Evolutionary conservation across 2,113 vertebrate species (phyloP).

Genomic region (Kryptolebias marmoratus): DNA sequence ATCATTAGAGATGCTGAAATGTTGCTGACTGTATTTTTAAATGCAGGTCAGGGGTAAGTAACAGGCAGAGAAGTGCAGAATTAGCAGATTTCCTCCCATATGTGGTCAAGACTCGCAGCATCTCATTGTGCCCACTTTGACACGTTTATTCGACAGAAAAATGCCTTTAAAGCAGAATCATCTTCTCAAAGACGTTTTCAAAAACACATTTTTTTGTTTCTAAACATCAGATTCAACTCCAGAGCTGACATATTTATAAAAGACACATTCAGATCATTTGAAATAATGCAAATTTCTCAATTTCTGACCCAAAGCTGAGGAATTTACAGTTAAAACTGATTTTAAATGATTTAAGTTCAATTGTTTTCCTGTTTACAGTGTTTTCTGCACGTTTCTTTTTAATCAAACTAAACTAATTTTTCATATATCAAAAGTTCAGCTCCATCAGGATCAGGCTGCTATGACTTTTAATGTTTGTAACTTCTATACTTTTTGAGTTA

Average conservation of each 20-base stretch:
- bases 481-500: too few species aligned
- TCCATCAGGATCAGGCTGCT: too few species aligned
- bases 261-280: background rate
- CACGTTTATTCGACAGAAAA: conserved; percentile 54
- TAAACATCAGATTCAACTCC: background rate
- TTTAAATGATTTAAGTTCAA: too few species aligned
- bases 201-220: background rate
- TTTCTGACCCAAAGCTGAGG: too few species aligned
- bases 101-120: conserved; percentile 71
- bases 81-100: conserved; percentile 63
- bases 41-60: conserved; percentile 75
- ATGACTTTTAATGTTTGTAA: too few species aligned
- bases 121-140: conserved; percentile 70
- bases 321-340: too few species aligned
- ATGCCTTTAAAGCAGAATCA: conserved; percentile 60
- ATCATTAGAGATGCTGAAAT: conserved; percentile 67
- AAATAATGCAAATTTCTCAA: too few species aligned
- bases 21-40: conserved; percentile 74
- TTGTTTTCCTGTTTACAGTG: too few species aligned
- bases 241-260: background rate
- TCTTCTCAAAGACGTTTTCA: conserved; percentile 19
- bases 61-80: conserved; percentile 70
- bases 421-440: too few species aligned
- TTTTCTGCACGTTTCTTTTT: too few species aligned
- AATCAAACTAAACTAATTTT: too few species aligned